A percentile compares a stretch with the other conserved stretches of the same genome.
Conservation (phyloP, 2,888 invertebrate genomes). For the Sinhomidia bicolor region DNA sequence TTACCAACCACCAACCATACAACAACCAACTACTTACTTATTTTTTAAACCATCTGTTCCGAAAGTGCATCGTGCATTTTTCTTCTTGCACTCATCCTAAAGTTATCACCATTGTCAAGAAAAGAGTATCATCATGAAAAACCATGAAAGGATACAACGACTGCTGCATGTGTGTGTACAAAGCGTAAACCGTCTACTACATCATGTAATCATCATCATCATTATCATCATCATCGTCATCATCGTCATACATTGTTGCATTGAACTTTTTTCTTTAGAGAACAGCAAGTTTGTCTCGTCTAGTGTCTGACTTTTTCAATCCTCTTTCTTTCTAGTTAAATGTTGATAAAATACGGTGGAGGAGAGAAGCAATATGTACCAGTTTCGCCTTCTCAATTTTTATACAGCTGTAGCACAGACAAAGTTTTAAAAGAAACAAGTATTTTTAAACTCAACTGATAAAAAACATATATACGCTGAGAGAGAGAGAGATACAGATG, state of each 20-base stretch:
- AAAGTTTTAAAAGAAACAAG: no score
- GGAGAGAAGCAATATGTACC: not conserved
- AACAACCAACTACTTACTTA: not conserved
- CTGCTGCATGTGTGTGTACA: no score
- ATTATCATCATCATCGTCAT: no score
- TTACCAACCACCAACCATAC: not conserved
- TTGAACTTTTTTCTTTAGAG: not conserved
- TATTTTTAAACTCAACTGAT: no score
- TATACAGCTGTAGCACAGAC: no score
- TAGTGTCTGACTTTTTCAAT: not conserved
- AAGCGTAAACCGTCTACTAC: not conserved
- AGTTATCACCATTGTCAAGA: not conserved
- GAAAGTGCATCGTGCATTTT: not conserved
- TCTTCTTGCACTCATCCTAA: not conserved
- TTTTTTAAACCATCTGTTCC: not conserved
- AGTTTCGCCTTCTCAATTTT: not conserved
- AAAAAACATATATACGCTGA: no score
- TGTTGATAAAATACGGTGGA: not conserved
- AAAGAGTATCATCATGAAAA: not conserved
- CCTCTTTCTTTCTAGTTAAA: not conserved
- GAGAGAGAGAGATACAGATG: not conserved
- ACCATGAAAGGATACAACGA: not conserved
- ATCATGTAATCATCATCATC: not conserved
- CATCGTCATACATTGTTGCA: not conserved
- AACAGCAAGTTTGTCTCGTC: slow-evolving; percentile 10